Evolutionary conservation across 1,140 invertebrate genomes (phyloP), one percentile per base, ranked within the genome.

Genomic region (Eupristina koningsbergeri): DNA sequence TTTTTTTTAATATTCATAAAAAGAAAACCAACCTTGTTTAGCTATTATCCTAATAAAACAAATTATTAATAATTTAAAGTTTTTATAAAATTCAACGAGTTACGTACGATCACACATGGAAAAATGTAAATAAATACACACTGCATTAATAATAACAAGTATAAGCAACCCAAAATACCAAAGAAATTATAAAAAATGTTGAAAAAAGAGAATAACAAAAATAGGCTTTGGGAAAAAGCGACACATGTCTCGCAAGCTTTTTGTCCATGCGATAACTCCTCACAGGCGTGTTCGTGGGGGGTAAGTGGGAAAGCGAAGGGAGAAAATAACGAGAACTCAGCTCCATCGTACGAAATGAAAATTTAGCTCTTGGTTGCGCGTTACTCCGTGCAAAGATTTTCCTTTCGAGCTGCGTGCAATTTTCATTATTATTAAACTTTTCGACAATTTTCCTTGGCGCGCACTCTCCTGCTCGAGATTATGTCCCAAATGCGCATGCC

Each of bases 331-430:
- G n/a, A n/a, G n/a, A n/a, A n/a, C n/a, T n/a, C n/a, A n/a, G 39
- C 69, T 58, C 69, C 53, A 81, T 74, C 69, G 34, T 15, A 53
- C 41, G 45, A 80, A 80, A 80, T 69, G 77, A 71, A 73, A 80
- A 73, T 80, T 71, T 67, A 64, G 17, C 69, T 36, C 31, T 39
- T 50, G 13, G 3, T 75, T 22, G 13, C 47, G 26, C 73, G 26
- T 9, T 5, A 19, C 9, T 2, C 53, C 3, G 26, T 3, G 19
- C 73, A n/a, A 45, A 7, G 29, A 5, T 31, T 36, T 77, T 61
- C 22, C 47, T 61, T 77, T 58, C 75, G 1, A 36, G 11, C 53
- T 29, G 29, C 75, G 9, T 34, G 47, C 19, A 50, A 50, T 74
- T 74, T 26, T 74, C 29, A 73, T 73, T 73, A 71, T 71, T 71